Conservation (phyloP, 2,888 invertebrate genomes). For the Eristalis pertinax region DNA sequence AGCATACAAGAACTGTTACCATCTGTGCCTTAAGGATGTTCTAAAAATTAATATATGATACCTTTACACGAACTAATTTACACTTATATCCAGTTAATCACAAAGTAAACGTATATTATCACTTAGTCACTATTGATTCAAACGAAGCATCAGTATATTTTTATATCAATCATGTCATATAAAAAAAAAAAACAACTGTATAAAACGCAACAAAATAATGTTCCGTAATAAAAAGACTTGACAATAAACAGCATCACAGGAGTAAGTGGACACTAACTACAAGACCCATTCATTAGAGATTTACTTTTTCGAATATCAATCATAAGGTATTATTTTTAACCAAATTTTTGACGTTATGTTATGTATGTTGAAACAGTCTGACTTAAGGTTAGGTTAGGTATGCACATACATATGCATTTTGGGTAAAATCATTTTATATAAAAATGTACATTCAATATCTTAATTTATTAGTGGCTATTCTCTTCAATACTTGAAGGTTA, state of each 20-base stretch:
- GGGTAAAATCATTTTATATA: too few relatives aligned
- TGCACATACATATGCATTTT: too few relatives aligned
- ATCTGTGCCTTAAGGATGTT: slow-evolving; percentile 57
- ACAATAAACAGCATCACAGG: background rate
- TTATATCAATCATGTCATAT: background rate
- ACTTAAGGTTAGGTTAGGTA: too few relatives aligned
- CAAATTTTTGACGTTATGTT: too few relatives aligned
- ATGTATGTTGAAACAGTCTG: too few relatives aligned
- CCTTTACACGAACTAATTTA: background rate
- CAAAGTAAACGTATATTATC: background rate
- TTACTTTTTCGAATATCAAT: too few relatives aligned
- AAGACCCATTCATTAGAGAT: too few relatives aligned
- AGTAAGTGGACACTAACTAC: background rate
- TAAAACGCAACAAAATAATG: background rate
- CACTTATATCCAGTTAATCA: background rate
- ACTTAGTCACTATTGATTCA: background rate
- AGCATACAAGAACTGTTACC: slow-evolving; percentile 21
- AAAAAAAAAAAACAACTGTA: background rate
- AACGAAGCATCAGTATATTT: background rate
- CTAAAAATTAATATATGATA: background rate
- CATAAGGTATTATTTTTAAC: too few relatives aligned
- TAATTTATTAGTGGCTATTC: too few relatives aligned
- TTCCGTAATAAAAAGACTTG: background rate
- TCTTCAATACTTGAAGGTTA: too few relatives aligned
- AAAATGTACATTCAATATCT: too few relatives aligned